These are phyloP conservation scores for Gymnocypris eckloni DNA, from an alignment of 2,797 vertebrate genomes.

Conservation along the genomic window DNA sequence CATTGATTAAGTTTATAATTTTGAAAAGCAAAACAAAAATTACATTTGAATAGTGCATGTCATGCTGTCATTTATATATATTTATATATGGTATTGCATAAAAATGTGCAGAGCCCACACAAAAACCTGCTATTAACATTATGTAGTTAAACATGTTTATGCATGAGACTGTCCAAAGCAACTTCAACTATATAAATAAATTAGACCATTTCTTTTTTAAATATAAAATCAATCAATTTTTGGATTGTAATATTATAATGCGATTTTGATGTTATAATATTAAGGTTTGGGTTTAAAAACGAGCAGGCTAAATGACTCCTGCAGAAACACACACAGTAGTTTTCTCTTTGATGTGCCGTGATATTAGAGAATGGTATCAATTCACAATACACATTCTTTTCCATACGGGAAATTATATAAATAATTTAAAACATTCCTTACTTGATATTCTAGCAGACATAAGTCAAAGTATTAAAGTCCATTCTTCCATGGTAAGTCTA, in stretches of 20 bases:
- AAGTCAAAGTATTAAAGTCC: conserved; percentile 51
- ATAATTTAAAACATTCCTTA: conserved; percentile 53
- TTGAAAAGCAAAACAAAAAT: not conserved
- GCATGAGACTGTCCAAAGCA: not conserved
- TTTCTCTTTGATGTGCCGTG: conserved; percentile 51
- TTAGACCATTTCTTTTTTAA: not conserved
- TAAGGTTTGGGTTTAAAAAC: conserved; percentile 13
- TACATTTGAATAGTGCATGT: not conserved
- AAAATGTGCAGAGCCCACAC: not conserved
- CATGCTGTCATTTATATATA: not conserved
- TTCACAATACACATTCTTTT: conserved; percentile 52
- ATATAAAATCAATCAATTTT: not conserved
- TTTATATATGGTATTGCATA: not conserved
- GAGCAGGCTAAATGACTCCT: not conserved
- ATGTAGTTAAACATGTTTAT: not conserved
- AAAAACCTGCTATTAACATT: not conserved
- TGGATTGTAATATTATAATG: not conserved
- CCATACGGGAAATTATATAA: conserved; percentile 53
- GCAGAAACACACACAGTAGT: conserved; percentile 31
- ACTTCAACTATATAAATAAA: not conserved
- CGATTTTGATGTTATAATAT: conserved; percentile 7
- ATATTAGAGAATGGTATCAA: conserved; percentile 50
- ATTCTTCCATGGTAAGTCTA: conserved; percentile 52
- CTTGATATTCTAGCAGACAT: conserved; percentile 38
- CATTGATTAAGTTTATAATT: not conserved